Conservation (phyloP, 1,140 invertebrate genomes). For the Drosophila jambulina region DNA sequence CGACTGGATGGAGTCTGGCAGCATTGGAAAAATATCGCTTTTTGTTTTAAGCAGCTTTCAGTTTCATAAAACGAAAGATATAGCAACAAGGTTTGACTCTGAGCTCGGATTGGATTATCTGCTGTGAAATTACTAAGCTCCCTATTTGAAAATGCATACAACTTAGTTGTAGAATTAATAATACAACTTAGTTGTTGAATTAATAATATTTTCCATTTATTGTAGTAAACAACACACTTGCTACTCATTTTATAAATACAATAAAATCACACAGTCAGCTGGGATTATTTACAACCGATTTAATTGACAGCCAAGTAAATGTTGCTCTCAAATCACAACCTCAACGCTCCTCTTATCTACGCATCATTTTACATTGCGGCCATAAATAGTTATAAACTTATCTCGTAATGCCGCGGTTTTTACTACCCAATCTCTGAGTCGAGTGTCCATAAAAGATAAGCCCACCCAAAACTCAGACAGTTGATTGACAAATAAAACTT, state of each 20-base stretch:
- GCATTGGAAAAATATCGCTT: constrained; percentile 18
- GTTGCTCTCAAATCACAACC: neutral
- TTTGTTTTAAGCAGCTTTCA: neutral
- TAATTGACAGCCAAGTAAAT: neutral
- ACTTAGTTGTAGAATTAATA: neutral
- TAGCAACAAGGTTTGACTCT: neutral
- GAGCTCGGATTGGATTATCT: neutral
- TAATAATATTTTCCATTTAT: too few relatives aligned
- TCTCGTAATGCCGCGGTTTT: constrained; percentile 18
- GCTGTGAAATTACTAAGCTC: neutral
- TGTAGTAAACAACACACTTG: neutral
- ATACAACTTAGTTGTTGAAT: neutral
- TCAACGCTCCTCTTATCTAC: neutral
- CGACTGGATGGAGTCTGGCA: neutral
- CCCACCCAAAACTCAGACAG: constrained; percentile 47
- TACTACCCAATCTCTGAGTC: constrained; percentile 13
- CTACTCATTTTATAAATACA: neutral
- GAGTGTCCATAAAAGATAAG: constrained; percentile 37
- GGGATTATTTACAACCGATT: neutral
- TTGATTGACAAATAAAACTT: constrained; percentile 64
- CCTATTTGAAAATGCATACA: neutral
- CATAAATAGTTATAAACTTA: constrained; percentile 19
- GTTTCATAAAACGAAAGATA: neutral
- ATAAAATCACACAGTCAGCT: neutral
- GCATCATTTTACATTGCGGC: neutral